Evolutionary conservation across 2,888 invertebrate genomes (phyloP).

Genomic region (Disparrhopalites patrizii): DNA sequence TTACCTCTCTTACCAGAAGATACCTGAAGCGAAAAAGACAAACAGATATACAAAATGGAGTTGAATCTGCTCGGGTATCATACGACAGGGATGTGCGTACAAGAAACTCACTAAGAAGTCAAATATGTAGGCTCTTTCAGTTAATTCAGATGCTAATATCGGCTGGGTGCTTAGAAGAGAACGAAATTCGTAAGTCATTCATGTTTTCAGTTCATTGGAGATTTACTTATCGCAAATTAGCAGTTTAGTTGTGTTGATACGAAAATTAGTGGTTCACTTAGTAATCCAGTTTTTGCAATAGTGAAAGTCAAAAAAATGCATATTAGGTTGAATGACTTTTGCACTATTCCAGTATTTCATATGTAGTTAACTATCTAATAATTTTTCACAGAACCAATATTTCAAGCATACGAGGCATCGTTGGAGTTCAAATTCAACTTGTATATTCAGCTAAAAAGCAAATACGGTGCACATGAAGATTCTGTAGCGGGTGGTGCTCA

Average conservation of each 20-base stretch:
- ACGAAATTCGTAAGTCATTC: constrained; percentile 46
- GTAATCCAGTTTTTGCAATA: no score
- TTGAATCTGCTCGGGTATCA: constrained; percentile 2
- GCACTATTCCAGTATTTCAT: no score
- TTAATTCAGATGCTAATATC: constrained; percentile 44
- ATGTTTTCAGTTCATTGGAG: no score
- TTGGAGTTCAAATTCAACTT: constrained; percentile 33
- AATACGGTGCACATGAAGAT: constrained; percentile 29
- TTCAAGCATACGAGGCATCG: constrained; percentile 39
- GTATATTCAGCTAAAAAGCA: constrained; percentile 37
- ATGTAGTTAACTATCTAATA: no score
- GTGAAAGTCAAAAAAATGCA: no score
- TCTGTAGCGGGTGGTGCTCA: background rate
- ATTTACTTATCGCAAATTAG: no score
- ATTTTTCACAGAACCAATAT: constrained; percentile 40
- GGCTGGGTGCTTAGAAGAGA: constrained; percentile 41
- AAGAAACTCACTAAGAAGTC: constrained; percentile 22
- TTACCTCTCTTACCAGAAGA: background rate
- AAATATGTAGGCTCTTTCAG: constrained; percentile 34
- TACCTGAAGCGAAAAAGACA: constrained; percentile 8
- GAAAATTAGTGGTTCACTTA: no score
- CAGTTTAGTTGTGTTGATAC: no score
- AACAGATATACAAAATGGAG: constrained; percentile 15
- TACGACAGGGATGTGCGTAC: constrained; percentile 13
- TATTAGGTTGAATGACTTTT: no score